Evolutionary conservation across 1,140 invertebrate genomes (phyloP), one percentile per base, ranked within the genome.

Genomic region (Heliconius melpomene): DNA sequence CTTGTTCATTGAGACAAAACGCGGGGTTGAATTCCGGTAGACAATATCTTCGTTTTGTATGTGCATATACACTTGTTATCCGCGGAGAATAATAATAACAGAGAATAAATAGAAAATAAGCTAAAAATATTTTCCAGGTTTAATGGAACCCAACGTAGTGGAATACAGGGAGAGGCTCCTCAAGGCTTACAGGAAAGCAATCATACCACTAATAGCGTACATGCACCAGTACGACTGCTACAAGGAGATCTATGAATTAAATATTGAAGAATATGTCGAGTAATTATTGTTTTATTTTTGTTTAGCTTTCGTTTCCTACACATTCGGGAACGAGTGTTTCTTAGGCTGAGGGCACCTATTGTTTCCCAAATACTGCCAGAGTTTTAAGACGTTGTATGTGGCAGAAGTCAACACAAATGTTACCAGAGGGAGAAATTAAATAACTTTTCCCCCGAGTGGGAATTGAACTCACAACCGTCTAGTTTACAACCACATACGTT

Each of bases 191-290:
- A 86, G 92, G n/a, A 95, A 96, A 84, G 94, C 96, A 0, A 88
- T 96, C 0, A 96, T 97, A 75, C 96, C 97, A 2, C 90, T 97
- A 13, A 88, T 90, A 74, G 95, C 96, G 0, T 96, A 96, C 83
- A 92, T 95, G 32, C 90, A 89, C 1, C 93, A 96, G 80, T 96
- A 95, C 83, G 89, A 95, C 5, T 89, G 95, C 54, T 95, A 95
- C 80, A 83, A 89, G n/a, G 94, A 95, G 1, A 90, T 96, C 13
- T 96, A 89, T 77, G 88, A 88, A 54, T 81, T 96, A 57, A 89
- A 96, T 79, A 91, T 96, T 3, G 91, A 94, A 36, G 82, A 93
- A 57, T 96, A 97, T 92, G 92, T 96, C 5, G 91, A 95, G 96
- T 96, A 87, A 95, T 66, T 66, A 13, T 29, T n/a, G 2, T 29